Conservation (phyloP, 2,113 vertebrate species). For the Calyptomena viridis region DNA sequence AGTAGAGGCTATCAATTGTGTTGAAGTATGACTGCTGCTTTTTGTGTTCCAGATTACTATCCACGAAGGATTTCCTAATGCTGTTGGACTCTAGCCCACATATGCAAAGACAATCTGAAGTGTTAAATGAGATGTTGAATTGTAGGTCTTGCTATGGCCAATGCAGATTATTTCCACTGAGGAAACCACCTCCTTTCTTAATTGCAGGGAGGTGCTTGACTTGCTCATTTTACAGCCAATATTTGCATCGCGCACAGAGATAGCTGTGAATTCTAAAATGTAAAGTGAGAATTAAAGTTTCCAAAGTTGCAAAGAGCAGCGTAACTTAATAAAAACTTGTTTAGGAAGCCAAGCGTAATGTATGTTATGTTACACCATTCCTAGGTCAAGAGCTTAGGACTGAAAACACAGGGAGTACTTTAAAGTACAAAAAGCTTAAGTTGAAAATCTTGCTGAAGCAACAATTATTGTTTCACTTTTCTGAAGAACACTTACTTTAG, state of each 20-base stretch:
- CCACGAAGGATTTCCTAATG: slow-evolving; percentile 66
- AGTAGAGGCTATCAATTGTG: slow-evolving; percentile 41
- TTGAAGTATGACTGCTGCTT: slow-evolving; percentile 64
- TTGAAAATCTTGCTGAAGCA: neutral
- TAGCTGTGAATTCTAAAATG: neutral
- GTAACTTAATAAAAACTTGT: neutral
- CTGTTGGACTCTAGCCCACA: slow-evolving; percentile 45
- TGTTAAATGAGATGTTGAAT: slow-evolving; percentile 36
- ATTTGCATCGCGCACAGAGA: neutral
- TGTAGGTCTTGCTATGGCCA: slow-evolving; percentile 15
- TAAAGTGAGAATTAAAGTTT: neutral
- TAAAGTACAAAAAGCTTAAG: neutral
- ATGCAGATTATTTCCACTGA: neutral
- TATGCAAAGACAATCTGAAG: slow-evolving; percentile 47
- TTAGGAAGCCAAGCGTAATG: slow-evolving; percentile 19
- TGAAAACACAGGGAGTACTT: slow-evolving; percentile 1
- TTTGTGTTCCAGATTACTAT: slow-evolving; percentile 65
- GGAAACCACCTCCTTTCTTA: slow-evolving; percentile 46
- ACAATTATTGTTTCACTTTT: neutral
- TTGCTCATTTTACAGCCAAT: neutral
- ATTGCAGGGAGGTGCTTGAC: neutral
- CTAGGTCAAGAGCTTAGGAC: neutral
- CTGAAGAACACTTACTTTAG: neutral
- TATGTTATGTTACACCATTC: neutral
- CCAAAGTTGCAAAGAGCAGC: neutral